These are phyloP conservation scores for Phrynocephalus versicolor DNA, from an alignment of 2,113 vertebrate genomes.

Conservation along the genomic window DNA sequence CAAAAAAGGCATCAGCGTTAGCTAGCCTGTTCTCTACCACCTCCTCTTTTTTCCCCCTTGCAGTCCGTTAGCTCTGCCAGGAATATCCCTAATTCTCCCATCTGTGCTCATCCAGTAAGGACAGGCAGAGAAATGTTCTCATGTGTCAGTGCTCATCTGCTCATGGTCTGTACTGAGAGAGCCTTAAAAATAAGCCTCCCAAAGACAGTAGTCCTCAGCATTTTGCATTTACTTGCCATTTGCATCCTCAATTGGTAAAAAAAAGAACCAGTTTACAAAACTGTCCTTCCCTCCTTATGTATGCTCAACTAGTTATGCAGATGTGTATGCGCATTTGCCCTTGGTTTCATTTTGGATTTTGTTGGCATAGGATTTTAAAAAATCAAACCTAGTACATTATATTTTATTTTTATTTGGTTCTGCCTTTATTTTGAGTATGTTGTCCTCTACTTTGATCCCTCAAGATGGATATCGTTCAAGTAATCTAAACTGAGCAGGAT, in stretches of 20 bases:
- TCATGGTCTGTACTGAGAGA: not conserved
- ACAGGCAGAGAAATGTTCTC: not conserved
- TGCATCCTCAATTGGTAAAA: not conserved
- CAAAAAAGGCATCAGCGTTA: not conserved
- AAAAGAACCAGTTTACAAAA: not conserved
- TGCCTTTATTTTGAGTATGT: not conserved
- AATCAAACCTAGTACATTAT: too few relatives aligned
- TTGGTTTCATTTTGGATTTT: too few relatives aligned
- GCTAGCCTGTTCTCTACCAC: not conserved
- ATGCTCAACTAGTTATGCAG: too few relatives aligned
- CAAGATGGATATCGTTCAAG: not conserved
- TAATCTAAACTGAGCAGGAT: not conserved
- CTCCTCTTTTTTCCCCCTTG: not conserved
- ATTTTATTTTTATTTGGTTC: not conserved
- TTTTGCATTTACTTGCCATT: not conserved
- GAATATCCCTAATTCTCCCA: not conserved
- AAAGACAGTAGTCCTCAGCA: not conserved
- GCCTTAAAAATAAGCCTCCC: not conserved
- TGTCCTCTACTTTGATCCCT: not conserved
- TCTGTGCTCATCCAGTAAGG: not conserved
- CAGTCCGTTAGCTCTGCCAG: not conserved
- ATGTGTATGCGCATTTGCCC: too few relatives aligned
- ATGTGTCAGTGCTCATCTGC: not conserved
- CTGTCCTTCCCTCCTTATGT: not conserved
- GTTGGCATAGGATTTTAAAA: too few relatives aligned